Conservation (phyloP, 2,113 vertebrate species). For the Rhabdomys dilectus region DNA sequence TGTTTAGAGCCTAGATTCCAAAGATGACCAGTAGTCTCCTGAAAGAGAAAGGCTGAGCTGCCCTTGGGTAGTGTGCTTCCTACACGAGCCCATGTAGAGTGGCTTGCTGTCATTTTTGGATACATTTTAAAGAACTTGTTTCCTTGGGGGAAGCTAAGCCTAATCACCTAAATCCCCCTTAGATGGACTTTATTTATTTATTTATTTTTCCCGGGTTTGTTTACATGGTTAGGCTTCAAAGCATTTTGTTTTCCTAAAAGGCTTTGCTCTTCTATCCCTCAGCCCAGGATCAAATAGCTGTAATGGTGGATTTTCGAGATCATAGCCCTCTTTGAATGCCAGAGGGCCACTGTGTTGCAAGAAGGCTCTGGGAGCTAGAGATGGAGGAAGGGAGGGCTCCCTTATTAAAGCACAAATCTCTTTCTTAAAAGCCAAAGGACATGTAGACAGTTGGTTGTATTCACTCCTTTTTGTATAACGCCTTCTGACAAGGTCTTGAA, state of each 20-base stretch:
- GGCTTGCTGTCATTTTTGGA: slow-evolving; percentile 68
- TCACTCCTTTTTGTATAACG: slow-evolving; percentile 11
- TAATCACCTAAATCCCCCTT: slow-evolving; percentile 78
- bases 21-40: background rate
- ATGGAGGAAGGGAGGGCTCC: background rate
- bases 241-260: slow-evolving; percentile 77
- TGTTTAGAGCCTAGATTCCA: background rate
- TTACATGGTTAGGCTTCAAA: slow-evolving; percentile 80
- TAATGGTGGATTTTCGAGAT: slow-evolving; percentile 75
- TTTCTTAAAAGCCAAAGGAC: slow-evolving; percentile 44
- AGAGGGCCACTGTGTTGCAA: slow-evolving; percentile 43
- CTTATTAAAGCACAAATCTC: slow-evolving; percentile 67
- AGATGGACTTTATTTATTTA: slow-evolving; percentile 57
- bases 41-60: background rate
- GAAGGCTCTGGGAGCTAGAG: background rate
- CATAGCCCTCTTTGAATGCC: slow-evolving; percentile 54
- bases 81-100: slow-evolving; percentile 25
- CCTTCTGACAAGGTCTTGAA: slow-evolving; percentile 39
- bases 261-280: slow-evolving; percentile 68
- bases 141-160: slow-evolving; percentile 77
- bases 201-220: slow-evolving; percentile 78
- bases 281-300: slow-evolving; percentile 72
- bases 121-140: slow-evolving; percentile 77
- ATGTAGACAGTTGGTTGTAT: background rate
- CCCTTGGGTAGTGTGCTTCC: slow-evolving; percentile 62